Evolutionary conservation across 2,113 vertebrate species (phyloP), one percentile per base, ranked within the genome.

Genomic region (Thryonomys swinderianus): DNA sequence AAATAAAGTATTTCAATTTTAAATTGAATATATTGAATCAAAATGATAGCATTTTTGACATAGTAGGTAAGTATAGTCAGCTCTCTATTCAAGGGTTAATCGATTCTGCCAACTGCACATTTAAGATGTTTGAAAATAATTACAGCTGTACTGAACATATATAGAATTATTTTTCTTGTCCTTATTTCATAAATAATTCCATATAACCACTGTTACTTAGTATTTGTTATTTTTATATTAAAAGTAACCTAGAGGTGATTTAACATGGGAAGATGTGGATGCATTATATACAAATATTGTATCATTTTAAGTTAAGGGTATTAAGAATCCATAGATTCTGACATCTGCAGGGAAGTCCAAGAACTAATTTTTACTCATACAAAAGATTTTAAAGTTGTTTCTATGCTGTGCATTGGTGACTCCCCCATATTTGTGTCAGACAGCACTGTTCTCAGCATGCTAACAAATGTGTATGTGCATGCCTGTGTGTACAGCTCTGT

Each of bases 41-140:
- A 91, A 91, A 88, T 64, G 48, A 53, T 82, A 91, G n/a, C 84
- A 83, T 94, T 92, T 86, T 92, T 45, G 32, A 59, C 55, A 78
- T 93, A 66, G 21, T 88, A 1, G 21, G 30, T 88, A 69, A 90
- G 84, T 93, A 32, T 5, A 78, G 51, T 67, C 14, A 67, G 10
- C 48, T 59, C 30, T 85, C 37, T 37, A 48, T 85, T 3, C 32
- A 62, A 18, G 76, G 30, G 12, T 66, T 40, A 20, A 34, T 32
- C 37, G 61, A 78, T 34, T 78, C 4, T 55, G 18, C 27, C 48
- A 79, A n/a, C 10, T 20, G 30, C n/a, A 78, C 3, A 78, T 78
- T 78, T 57, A 45, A 92, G 76, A 85, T 42, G 78, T 45, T 48
- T 85, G 30, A 8, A 85, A 51, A 74, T 76, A 76, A 18, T 69